phyloP scores from a whole-genome alignment of 2,113 vertebrate genomes.

The Spermophilus dauricus region DNA sequence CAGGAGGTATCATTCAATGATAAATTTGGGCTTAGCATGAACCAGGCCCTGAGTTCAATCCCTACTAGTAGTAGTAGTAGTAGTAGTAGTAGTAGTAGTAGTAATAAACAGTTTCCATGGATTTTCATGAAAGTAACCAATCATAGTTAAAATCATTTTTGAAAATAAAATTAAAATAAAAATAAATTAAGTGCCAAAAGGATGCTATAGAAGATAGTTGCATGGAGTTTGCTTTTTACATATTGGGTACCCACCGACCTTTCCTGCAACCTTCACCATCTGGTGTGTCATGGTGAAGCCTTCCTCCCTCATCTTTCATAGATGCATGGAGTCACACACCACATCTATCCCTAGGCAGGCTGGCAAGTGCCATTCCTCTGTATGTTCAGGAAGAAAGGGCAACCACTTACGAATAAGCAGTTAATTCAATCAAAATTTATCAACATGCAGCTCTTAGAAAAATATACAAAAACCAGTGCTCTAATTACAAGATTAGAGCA shows the following conservation, averaged over 20 bases:
- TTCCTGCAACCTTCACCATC: background rate
- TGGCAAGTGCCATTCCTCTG: background rate
- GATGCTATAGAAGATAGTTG: background rate
- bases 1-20: too few relatives aligned
- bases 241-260: background rate
- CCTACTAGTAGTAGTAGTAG: too few relatives aligned
- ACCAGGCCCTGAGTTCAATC: background rate
- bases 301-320: conserved; percentile 4
- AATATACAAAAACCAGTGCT: background rate
- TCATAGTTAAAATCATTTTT: background rate
- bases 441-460: background rate
- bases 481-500: background rate
- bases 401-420: background rate
- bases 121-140: background rate
- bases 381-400: background rate
- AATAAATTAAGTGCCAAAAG: background rate
- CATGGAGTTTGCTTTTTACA: background rate
- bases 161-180: conserved; percentile 6
- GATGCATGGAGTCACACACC: background rate
- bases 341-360: background rate
- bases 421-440: conserved; percentile 3
- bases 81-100: background rate
- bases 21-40: background rate
- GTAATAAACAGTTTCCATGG: background rate
- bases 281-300: background rate